These are phyloP conservation scores for Tachina fera DNA, from an alignment of 2,888 invertebrate species.

Conservation along the genomic window DNA sequence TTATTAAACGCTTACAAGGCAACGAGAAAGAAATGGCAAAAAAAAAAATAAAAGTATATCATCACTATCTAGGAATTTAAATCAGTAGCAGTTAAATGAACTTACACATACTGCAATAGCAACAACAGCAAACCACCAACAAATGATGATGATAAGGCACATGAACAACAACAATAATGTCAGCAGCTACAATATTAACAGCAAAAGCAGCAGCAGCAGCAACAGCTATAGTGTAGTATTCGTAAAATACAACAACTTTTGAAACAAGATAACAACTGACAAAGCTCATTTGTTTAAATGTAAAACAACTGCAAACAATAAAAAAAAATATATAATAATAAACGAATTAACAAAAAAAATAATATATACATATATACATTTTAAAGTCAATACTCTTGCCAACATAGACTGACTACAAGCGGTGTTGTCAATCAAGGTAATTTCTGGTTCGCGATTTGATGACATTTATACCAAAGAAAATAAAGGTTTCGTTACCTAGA, in stretches of 20 bases:
- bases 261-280: conserved; percentile 71
- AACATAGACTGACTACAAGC: neutral
- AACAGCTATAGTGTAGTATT: conserved; percentile 38
- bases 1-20: conserved; percentile 51
- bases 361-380: neutral
- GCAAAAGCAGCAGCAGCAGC: neutral
- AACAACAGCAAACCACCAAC: conserved; percentile 6
- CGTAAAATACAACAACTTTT: conserved; percentile 55
- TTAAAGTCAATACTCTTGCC: conserved; percentile 3
- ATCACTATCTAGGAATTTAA: conserved; percentile 70
- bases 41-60: conserved; percentile 48
- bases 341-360: conserved; percentile 10
- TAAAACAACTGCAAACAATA: conserved; percentile 62
- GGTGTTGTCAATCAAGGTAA: conserved; percentile 24
- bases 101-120: conserved; percentile 35
- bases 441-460: too few relatives aligned
- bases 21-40: neutral
- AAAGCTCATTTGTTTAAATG: conserved; percentile 71
- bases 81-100: conserved; percentile 69
- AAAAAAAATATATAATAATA: conserved; percentile 16
- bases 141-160: conserved; percentile 40
- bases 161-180: conserved; percentile 24
- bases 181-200: conserved; percentile 19
- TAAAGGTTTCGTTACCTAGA: too few relatives aligned
- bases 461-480: too few relatives aligned